Base-by-base conservation (phyloP, 1,140 invertebrate species). In the Limonius californicus region DNA sequence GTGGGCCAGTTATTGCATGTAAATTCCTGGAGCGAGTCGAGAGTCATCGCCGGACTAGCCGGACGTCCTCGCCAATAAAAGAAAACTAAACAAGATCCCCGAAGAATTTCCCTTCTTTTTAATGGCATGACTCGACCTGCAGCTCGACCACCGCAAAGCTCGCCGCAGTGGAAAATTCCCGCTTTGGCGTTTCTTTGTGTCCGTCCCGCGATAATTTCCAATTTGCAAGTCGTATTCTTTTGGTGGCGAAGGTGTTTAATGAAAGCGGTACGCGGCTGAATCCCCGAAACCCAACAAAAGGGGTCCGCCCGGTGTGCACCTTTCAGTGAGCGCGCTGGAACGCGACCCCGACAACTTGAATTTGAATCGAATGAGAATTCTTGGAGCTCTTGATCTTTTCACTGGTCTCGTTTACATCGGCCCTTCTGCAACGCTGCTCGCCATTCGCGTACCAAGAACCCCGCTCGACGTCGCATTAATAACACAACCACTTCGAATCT, bases 1-100 rank as follows among this genome's bases (percentile, higher is more conserved):
- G 60, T 59, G 55, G 58, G 62, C 66, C 68, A 66, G 70, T 71
- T 71, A 69, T 71, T 71, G 68, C 70, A 71, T 71, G 70, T 65
- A 71, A 69, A 71, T 71, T 71, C 70, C 66, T 60, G 54, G 20
- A 50, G 19, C 60, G 61, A 62, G 64, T 35, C 53, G 63, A 65
- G 61, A 64, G 58, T 56, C 64, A 54, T 54, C 30, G 61, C 59
- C 54, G 42, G 59, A 43, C 53, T 55, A 62, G 39, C 50, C 56
- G 65, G 68, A 65, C 66, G 59, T 64, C 61, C 61, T 63, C 59
- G 60, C 65, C 63, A 69, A 71, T 68, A 67, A 70, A 70, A 68
- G 67, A 70, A 72, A 70, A 64, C 66, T 64, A 66, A 68, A 64
- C 62, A 68, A 66, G 67, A 70, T 72, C 70, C 63, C 67, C 63